Evolutionary conservation across 2,888 invertebrate species (phyloP).

Genomic region (Sinodicranocentrus sp.): DNA sequence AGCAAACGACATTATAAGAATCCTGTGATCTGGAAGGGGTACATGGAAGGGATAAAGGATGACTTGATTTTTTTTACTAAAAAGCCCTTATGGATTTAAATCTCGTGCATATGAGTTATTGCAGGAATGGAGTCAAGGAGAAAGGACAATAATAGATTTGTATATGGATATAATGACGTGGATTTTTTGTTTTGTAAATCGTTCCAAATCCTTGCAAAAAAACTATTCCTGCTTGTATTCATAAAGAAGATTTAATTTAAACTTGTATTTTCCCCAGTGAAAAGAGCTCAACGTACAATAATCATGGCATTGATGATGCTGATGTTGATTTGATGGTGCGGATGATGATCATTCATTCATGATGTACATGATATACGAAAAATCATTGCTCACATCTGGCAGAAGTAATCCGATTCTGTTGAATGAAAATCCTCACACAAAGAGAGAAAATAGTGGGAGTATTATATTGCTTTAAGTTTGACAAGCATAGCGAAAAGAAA

Average conservation of each 20-base stretch:
- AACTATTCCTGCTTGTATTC: background rate
- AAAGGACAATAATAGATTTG: too few relatives aligned
- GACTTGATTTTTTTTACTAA: too few relatives aligned
- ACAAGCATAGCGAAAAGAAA: background rate
- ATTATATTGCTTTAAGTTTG: background rate
- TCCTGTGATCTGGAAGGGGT: background rate
- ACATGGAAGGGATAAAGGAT: too few relatives aligned
- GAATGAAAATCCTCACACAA: conserved; percentile 17
- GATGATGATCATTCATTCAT: conserved; percentile 21
- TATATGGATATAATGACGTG: too few relatives aligned
- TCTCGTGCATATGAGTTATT: too few relatives aligned
- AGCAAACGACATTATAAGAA: too few relatives aligned
- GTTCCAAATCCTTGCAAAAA: too few relatives aligned
- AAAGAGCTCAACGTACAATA: background rate
- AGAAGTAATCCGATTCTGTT: conserved; percentile 27
- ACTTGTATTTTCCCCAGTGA: background rate
- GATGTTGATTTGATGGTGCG: conserved; percentile 14
- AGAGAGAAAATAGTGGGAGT: background rate
- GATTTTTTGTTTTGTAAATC: too few relatives aligned
- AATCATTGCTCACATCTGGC: conserved; percentile 24
- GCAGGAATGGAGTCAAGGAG: too few relatives aligned
- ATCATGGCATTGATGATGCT: background rate
- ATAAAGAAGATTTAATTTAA: conserved; percentile 1
- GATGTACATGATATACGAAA: conserved; percentile 20
- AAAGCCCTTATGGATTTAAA: too few relatives aligned